phyloP scores from a whole-genome alignment of 2,113 vertebrate species.

The Loxodonta africana region DNA sequence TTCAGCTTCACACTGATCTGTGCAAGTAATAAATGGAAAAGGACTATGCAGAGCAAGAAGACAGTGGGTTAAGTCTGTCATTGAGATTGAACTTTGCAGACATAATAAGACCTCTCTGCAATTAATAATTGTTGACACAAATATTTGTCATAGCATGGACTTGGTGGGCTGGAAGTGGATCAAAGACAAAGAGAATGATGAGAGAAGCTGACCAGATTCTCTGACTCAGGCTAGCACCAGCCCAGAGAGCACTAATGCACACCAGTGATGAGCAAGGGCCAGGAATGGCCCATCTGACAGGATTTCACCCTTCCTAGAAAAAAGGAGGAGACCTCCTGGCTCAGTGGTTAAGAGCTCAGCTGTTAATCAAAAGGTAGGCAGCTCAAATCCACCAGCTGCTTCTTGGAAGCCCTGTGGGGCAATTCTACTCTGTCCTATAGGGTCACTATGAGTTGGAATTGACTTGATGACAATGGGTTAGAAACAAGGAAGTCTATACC shows the following conservation, averaged over 20 bases:
- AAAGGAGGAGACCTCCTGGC: not conserved
- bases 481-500: too few species aligned
- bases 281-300: not conserved
- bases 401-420: too few species aligned
- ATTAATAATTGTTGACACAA: not conserved
- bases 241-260: not conserved
- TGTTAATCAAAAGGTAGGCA: too few species aligned
- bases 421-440: too few species aligned
- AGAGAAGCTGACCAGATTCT: not conserved
- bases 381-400: too few species aligned
- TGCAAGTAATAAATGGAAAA: not conserved
- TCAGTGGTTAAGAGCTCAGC: too few species aligned
- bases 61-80: accelerated
- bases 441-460: too few species aligned
- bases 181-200: not conserved
- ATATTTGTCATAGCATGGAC: too few species aligned
- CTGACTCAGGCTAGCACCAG: not conserved
- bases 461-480: too few species aligned
- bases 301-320: not conserved
- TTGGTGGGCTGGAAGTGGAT: not conserved
- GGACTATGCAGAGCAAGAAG: not conserved
- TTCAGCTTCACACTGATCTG: not conserved
- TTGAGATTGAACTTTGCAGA: too few species aligned
- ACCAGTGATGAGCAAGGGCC: not conserved
- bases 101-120: not conserved